Evolutionary conservation across 2,113 vertebrate genomes (phyloP).

Genomic region (Narcine bancroftii): DNA sequence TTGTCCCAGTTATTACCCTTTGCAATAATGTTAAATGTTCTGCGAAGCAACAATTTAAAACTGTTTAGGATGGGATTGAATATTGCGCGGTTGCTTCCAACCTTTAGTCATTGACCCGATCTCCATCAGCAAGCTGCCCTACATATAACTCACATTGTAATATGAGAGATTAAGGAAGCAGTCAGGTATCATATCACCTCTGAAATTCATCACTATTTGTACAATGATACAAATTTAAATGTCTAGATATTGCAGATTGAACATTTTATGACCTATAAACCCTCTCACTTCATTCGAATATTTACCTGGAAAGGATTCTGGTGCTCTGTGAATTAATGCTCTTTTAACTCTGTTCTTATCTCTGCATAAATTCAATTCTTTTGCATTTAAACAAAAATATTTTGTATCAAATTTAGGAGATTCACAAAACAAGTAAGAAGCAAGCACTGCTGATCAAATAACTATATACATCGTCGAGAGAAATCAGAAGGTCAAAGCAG

Average conservation of each 20-base stretch:
- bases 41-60: not conserved
- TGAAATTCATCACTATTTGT: not conserved
- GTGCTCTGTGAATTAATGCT: not conserved
- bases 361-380: not conserved
- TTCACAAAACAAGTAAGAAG: not conserved
- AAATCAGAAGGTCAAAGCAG: not conserved
- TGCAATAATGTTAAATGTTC: not conserved
- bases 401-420: not conserved
- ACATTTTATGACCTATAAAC: not conserved
- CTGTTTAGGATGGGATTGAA: not conserved
- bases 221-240: not conserved
- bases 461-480: not conserved
- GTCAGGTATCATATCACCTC: not conserved
- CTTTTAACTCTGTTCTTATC: not conserved
- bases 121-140: not conserved
- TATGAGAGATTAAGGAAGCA: not conserved
- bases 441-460: not conserved
- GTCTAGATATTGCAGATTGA: not conserved
- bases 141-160: not conserved
- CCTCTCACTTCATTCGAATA: not conserved
- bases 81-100: not conserved
- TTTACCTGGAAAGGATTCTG: not conserved
- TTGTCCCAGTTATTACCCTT: not conserved
- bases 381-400: too few species aligned
- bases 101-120: not conserved